Evolutionary conservation across 1,140 invertebrate species (phyloP).

Genomic region (Drosophila pallidifrons): DNA sequence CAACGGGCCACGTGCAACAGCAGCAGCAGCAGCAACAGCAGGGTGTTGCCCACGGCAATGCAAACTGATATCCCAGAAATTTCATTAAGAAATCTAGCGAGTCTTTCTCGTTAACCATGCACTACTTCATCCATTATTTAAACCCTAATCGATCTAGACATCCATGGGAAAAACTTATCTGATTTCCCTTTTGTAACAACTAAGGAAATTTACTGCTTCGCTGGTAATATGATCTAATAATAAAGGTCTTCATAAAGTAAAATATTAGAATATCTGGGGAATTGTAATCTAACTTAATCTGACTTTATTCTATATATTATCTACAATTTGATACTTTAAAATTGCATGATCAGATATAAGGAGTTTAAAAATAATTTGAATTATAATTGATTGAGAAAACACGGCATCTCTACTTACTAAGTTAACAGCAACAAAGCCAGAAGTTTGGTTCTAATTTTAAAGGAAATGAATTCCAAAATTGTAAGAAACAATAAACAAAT

Average conservation of each 20-base stretch:
- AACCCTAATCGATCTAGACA: slow-evolving; percentile 35
- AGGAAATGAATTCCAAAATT: no score
- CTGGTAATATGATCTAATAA: slow-evolving; percentile 13
- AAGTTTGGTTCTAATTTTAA: no score
- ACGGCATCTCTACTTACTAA: no score
- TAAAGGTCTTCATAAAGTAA: neutral
- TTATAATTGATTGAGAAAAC: no score
- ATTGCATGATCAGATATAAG: no score
- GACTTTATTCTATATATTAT: no score
- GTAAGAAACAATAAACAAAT: no score
- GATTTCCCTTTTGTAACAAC: neutral
- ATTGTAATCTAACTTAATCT: no score
- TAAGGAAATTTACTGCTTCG: neutral
- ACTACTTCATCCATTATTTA: slow-evolving; percentile 30
- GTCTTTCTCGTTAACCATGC: slow-evolving; percentile 16
- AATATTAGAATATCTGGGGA: no score
- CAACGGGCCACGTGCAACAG: slow-evolving; percentile 30
- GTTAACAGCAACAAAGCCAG: no score
- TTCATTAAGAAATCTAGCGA: slow-evolving; percentile 30
- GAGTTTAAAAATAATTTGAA: no score
- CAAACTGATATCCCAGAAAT: slow-evolving; percentile 37
- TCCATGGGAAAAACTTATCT: slow-evolving; percentile 3
- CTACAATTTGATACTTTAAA: no score
- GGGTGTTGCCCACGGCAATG: slow-evolving; percentile 21
- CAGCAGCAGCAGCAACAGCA: neutral